These are phyloP conservation scores for Microplitis manilae DNA, from an alignment of 2,888 invertebrate genomes.

Conservation along the genomic window DNA sequence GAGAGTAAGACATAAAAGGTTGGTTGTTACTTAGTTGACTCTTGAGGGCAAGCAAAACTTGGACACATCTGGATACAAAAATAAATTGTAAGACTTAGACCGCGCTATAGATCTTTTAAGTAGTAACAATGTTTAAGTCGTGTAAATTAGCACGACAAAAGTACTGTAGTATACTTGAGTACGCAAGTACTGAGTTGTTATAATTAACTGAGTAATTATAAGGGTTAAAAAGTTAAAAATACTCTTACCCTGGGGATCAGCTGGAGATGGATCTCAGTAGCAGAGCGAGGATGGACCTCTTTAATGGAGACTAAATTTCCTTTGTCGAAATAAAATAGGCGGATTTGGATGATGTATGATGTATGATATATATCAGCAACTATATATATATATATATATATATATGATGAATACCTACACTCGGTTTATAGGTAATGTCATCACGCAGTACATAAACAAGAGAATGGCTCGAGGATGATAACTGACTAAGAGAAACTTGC, in stretches of 20 bases:
- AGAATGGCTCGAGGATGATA: conserved; percentile 11
- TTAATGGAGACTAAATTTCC: neutral
- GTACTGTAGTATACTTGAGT: conserved; percentile 27
- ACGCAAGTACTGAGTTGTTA: neutral
- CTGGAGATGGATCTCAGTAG: neutral
- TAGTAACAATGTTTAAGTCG: conserved; percentile 49
- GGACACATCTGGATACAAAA: conserved; percentile 70
- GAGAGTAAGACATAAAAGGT: neutral
- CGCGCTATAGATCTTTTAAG: conserved; percentile 60
- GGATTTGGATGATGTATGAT: neutral
- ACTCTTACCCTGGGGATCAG: neutral
- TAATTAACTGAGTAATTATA: conserved; percentile 7
- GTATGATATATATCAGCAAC: neutral
- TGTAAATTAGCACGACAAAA: conserved; percentile 57
- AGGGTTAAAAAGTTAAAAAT: neutral
- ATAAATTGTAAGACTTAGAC: conserved; percentile 65
- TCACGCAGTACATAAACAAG: conserved; percentile 4
- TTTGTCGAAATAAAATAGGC: conserved; percentile 5
- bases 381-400: no score
- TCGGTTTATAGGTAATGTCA: conserved; percentile 17
- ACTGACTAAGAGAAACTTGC: conserved; percentile 16
- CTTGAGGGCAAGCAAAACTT: conserved; percentile 67
- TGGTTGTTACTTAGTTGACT: conserved; percentile 13
- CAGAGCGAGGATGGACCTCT: no score
- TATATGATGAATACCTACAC: neutral